Percentiles rank a stretch among this genome's conserved stretches.
These are phyloP conservation scores for Leucozona laternaria DNA, from an alignment of 2,888 invertebrate genomes.

Conservation along the genomic window DNA sequence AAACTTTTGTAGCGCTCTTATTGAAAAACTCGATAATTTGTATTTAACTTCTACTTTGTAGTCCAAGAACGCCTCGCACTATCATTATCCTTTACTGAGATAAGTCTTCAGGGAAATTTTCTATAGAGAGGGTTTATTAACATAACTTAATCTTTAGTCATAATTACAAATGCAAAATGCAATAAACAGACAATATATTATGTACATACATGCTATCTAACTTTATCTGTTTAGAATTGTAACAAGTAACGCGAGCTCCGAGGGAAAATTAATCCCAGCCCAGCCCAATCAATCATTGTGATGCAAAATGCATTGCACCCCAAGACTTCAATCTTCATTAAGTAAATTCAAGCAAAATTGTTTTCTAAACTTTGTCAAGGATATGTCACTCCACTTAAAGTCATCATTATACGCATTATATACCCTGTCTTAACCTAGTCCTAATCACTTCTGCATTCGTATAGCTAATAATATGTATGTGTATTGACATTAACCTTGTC, in stretches of 20 bases:
- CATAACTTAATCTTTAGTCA: neutral
- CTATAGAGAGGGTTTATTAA: neutral
- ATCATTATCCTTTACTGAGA: neutral
- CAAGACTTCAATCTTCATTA: slow-evolving; percentile 16
- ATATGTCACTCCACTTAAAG: neutral
- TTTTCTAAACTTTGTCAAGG: neutral
- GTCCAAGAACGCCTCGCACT: neutral
- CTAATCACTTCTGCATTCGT: slow-evolving; percentile 59
- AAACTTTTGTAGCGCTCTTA: too few species aligned
- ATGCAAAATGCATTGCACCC: neutral
- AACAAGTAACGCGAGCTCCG: neutral
- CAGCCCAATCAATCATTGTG: slow-evolving; percentile 48
- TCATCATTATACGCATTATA: slow-evolving; percentile 31
- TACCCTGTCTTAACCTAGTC: slow-evolving; percentile 35
- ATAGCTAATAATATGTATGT: neutral
- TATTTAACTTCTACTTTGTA: neutral
- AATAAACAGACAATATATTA: neutral
- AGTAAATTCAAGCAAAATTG: slow-evolving; percentile 27
- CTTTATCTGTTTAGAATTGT: slow-evolving; percentile 5
- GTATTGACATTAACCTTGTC: slow-evolving; percentile 57
- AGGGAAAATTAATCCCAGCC: neutral
- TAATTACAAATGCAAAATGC: slow-evolving; percentile 2
- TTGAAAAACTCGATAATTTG: too few species aligned
- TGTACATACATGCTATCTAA: neutral
- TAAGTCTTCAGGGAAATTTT: neutral